phyloP scores from a whole-genome alignment of 2,797 vertebrate species.

The Crotalus adamanteus region DNA sequence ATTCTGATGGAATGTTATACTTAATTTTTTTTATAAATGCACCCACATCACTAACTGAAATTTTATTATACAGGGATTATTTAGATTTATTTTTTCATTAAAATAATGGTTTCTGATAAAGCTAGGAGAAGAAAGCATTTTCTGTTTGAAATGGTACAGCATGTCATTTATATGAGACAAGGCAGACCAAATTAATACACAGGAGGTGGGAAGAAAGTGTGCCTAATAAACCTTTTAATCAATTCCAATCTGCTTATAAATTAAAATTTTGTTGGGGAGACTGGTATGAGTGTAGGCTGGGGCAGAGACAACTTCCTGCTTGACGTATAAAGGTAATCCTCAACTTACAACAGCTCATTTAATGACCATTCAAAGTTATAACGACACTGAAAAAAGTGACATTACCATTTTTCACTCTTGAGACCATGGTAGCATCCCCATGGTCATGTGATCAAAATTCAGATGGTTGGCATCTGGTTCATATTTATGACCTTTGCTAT shows the following conservation, averaged over 20 bases:
- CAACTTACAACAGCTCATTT: too few species aligned
- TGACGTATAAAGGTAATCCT: neutral
- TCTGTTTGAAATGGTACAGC: neutral
- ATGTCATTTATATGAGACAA: neutral
- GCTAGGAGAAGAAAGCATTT: neutral
- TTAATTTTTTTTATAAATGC: conserved; percentile 73
- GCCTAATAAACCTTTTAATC: neutral
- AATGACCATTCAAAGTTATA: too few species aligned
- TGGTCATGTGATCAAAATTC: too few species aligned
- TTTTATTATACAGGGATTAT: neutral
- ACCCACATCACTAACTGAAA: neutral
- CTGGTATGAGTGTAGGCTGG: neutral
- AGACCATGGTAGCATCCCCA: too few species aligned
- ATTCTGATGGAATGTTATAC: conserved; percentile 67
- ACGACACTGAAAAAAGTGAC: too few species aligned
- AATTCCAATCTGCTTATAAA: neutral
- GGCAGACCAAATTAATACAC: neutral
- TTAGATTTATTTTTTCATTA: conserved; percentile 23
- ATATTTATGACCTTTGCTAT: too few species aligned
- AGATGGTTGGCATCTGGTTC: too few species aligned
- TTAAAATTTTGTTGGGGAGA: neutral
- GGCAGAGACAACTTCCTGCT: neutral
- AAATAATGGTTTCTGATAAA: neutral
- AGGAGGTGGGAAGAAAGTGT: neutral
- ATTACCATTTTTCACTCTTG: too few species aligned